Base-by-base conservation (phyloP, 2,113 vertebrate genomes). In the Sinocyclocheilus anophthalmus region DNA sequence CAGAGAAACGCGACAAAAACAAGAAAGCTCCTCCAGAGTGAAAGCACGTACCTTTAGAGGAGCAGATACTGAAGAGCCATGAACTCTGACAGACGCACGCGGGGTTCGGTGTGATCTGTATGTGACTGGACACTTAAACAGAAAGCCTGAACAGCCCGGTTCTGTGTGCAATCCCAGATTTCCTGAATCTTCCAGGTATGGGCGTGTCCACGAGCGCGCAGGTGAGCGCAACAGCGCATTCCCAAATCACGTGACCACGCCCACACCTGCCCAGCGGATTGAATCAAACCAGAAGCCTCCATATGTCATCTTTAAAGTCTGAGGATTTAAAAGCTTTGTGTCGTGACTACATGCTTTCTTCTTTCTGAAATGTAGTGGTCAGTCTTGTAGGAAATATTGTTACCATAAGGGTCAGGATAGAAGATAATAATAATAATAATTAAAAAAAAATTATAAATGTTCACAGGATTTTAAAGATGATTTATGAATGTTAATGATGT, bases 101-200 rank as follows among this genome's bases (percentile, higher is more conserved):
- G 6, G 8, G 9, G 0, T 3, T 33, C 67, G 0, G 7, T 5
- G 39, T 4, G 82, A 26, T 5, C n/a, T 72, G 12, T 12, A 80
- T 50, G 14, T 12, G 53, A 26, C 53, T 9, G 18, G 20, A 50
- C 20, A 77, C 55, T 33, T 12, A 63, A 63, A 69, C 3, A n/a
- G 12, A 50, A 73, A 11, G 33, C 39, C 5, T 24, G 61, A 39
- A 72, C 59, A 11, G 1, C 48, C 39, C 37, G 14, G 42, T 55
- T 79, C 33, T 30, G 57, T 8, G 4, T 55, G 79, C 37, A 82
- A 5, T 45, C 30, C 13, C 84, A 22, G 33, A 87, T 85, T 95
- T 95, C 94, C 95, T 92, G 92, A 86, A 92, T 92, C 81, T 90
- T 20, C 48, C 94, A 95, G 94, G 95, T 95, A 91, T 91, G 93